A percentile compares a stretch with the other conserved stretches of the same genome.
phyloP scores from a whole-genome alignment of 2,113 vertebrate species.

The Phylloscopus trochiloides region DNA sequence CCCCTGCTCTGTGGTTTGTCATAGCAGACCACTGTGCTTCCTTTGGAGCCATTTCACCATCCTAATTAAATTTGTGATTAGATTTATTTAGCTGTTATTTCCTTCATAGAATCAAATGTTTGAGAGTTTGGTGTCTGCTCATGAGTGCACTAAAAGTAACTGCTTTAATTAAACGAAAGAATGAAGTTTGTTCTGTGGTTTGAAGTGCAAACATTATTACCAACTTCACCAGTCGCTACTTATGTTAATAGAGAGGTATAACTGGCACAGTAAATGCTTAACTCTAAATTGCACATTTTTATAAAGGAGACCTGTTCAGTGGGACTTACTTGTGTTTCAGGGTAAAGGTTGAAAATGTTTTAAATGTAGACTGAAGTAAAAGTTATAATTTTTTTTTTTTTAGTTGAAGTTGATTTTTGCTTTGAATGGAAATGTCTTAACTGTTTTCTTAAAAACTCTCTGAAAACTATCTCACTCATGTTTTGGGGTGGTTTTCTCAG shows the following conservation, averaged over 20 bases:
- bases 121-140: not conserved
- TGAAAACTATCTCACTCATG: not conserved
- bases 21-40: slow-evolving; percentile 32
- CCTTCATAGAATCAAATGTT: not conserved
- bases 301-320: not conserved
- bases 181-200: not conserved
- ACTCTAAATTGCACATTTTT: not conserved
- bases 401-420: not conserved
- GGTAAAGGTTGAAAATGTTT: not conserved
- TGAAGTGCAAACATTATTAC: not conserved
- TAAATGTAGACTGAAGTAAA: not conserved
- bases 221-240: not conserved
- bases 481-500: not conserved
- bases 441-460: not conserved
- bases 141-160: not conserved
- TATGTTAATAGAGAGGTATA: not conserved
- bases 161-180: slow-evolving; percentile 9
- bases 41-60: not conserved
- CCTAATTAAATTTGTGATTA: slow-evolving; percentile 36
- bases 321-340: not conserved
- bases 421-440: not conserved
- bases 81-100: slow-evolving; percentile 5
- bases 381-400: not conserved
- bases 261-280: not conserved
- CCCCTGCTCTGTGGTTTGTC: slow-evolving; percentile 30